Evolutionary conservation across 2,113 vertebrate genomes (phyloP), one percentile per base, ranked within the genome.

Genomic region (Gobius niger): DNA sequence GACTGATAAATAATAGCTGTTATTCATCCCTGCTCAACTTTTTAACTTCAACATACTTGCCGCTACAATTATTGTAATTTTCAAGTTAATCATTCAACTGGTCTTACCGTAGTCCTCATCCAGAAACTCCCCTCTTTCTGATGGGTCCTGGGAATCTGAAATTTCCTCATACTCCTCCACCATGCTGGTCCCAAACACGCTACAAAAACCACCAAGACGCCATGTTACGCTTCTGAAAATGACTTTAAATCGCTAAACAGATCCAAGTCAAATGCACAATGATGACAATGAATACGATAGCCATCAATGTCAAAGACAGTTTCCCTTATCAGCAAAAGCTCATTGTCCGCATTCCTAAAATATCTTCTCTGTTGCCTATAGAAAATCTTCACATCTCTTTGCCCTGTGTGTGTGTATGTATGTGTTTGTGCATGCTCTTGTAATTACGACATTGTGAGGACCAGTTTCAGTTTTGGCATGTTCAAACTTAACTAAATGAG

Each of bases 91-190:
- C 3, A 34, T 4, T 34, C 5, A 34, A 34, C 3, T 34, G 24
- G 19, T 76, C 90, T 87, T 87, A 98, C 97, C 98, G 85, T 95
- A 96, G 77, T 99, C 97, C 84, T 99, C 98, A 89, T 99, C 96
- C 73, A 95, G 92, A 40, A 96, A 93, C 59, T 99, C 96, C 11
- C 94, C 93, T 65, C 96, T 91, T 84, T 98, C 97, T 68, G 94
- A 95, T 0, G 96, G 95, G 77, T 98, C 96, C 86, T 98, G 98
- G 11, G 96, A 96, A 82, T 99, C 98, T 61, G 96, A 95, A 65
- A 98, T 97, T 92, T 99, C 97, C 81, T 99, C 98, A 85, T 99
- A 99, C 76, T 99, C 98, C 88, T 99, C 98, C 71, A 99, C 98
- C 98, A 99, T 99, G 86, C 97, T 99, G 66, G 97, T 99, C 77